Evolutionary conservation across 2,888 invertebrate genomes (phyloP).

Genomic region (Argyresthia albistria): DNA sequence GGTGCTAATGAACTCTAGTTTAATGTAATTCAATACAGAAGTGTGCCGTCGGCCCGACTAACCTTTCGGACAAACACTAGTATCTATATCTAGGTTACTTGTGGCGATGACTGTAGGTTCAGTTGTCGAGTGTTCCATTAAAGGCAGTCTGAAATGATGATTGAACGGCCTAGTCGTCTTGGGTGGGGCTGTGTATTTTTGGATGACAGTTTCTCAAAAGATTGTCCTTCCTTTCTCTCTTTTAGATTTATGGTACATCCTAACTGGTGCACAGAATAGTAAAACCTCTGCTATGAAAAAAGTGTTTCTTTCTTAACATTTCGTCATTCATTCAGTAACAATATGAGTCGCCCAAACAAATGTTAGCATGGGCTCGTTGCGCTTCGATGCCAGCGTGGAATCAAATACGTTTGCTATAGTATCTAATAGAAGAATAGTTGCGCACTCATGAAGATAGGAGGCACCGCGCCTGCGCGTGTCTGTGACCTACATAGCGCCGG

Average conservation of each 20-base stretch:
- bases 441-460: conserved; percentile 3
- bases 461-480: conserved; percentile 38
- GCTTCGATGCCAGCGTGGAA: too few relatives aligned
- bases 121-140: too few relatives aligned
- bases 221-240: too few relatives aligned
- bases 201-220: too few relatives aligned
- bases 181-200: too few relatives aligned
- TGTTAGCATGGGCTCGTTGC: too few relatives aligned
- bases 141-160: too few relatives aligned
- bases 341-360: too few relatives aligned
- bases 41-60: conserved; percentile 58
- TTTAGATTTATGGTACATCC: conserved; percentile 5
- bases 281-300: too few relatives aligned
- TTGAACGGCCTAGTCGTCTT: too few relatives aligned
- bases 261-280: conserved; percentile 5
- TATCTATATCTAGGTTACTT: conserved; percentile 25
- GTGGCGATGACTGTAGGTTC: conserved; percentile 2
- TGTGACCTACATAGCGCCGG: conserved; percentile 55
- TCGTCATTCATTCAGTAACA: too few relatives aligned
- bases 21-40: conserved; percentile 59
- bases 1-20: conserved; percentile 64
- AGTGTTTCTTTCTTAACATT: conserved; percentile 8
- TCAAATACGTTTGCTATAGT: too few relatives aligned
- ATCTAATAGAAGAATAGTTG: conserved; percentile 22
- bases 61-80: conserved; percentile 45